Evolutionary conservation across 2,888 invertebrate genomes (phyloP), one percentile per base, ranked within the genome.

Genomic region (Auanema sp.): DNA sequence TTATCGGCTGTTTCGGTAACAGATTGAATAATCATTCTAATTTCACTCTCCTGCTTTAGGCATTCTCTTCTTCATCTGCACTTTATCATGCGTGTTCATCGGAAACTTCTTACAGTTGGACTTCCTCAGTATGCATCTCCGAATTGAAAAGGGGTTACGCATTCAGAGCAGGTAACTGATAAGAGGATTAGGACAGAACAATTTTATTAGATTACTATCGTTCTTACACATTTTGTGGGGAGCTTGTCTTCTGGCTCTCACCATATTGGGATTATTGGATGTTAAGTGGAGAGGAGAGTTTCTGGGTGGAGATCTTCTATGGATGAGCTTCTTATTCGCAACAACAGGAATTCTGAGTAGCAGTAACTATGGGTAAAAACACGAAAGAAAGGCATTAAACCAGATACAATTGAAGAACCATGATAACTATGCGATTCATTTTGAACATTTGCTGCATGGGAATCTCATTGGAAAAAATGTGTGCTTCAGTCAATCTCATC

Each of bases 251-350:
- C 64, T 83, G 42, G 78, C 72, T 2, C 56, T 83, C 40, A 76
- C 72, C 14, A 69, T 80, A 24, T 62, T 83, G n/a, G 80, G 83
- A 23, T 65, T 80, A 6, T 63, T 75, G 40, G 69, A 79, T 41
- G 62, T 79, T 8, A 69, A 68, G 33, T 83, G 82, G 81, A 72
- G 76, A 44, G 82, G 80, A 49, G 80, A 79, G 51, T 83, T 75
- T 60, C 54, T 79, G 10, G 76, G 82, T 21, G 78, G 78, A 12
- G 81, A 83, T 55, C 66, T 83, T 18, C 68, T 83, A 0, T 83
- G 83, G 83, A 66, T 76, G 24, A 76, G 78, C 0, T 66, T 77
- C 42, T 71, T 83, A 3, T 79, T 80, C 57, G 71, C 77, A 44
- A 74, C 75, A 8, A 76, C 79, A 12, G 79, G 76, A 54, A 49